These are phyloP conservation scores for Phylloscopus trochiloides DNA, from an alignment of 2,113 vertebrate species.

Conservation along the genomic window DNA sequence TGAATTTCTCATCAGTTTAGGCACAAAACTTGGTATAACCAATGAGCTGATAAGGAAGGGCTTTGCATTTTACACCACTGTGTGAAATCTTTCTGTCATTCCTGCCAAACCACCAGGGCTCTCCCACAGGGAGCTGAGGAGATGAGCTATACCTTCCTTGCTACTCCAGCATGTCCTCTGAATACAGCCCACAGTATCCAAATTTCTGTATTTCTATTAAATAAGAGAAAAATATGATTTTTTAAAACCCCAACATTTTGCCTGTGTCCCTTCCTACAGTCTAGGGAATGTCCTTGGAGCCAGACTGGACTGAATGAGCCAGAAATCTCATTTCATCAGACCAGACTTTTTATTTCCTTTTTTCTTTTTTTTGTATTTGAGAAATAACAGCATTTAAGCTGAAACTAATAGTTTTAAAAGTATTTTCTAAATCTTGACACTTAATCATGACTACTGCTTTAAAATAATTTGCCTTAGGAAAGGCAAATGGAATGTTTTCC, in stretches of 20 bases:
- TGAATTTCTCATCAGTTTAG: neutral
- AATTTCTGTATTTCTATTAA: neutral
- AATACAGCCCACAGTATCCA: neutral
- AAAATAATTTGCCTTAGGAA: neutral
- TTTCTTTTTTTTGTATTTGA: neutral
- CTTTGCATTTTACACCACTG: neutral
- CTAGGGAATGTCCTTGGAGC: neutral
- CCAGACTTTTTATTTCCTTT: neutral
- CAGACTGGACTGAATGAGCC: neutral
- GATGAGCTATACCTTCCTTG: neutral
- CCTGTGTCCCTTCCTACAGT: neutral
- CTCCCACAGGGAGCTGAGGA: neutral
- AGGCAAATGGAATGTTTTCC: neutral
- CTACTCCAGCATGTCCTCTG: neutral
- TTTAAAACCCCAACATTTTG: neutral
- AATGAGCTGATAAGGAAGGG: neutral
- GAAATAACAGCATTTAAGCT: neutral
- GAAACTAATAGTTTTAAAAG: neutral
- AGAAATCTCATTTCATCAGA: neutral
- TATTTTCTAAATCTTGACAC: neutral
- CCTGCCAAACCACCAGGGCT: neutral
- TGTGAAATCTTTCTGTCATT: neutral
- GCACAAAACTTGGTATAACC: neutral
- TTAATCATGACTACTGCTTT: neutral
- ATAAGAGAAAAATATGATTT: neutral